Evolutionary conservation across 2,888 invertebrate species (phyloP).

Genomic region (Stegana nigrithorax): DNA sequence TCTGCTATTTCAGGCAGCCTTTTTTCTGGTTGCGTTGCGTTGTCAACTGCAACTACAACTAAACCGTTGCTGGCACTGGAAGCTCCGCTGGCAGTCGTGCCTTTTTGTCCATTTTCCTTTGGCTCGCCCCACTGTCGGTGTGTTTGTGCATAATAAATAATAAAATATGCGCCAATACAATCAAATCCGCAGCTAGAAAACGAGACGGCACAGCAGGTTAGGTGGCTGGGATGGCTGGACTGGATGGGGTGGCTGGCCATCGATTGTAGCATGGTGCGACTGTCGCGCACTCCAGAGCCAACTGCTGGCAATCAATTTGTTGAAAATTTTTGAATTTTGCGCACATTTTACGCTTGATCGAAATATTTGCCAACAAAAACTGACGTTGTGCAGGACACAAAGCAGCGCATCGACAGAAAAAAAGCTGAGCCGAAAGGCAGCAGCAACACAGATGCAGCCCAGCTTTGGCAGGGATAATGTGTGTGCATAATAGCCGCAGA

Average conservation of each 20-base stretch:
- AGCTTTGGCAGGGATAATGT: too few species aligned
- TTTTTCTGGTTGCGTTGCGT: slow-evolving; percentile 52
- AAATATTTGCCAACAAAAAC: slow-evolving; percentile 45
- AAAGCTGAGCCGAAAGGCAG: background rate
- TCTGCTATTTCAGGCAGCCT: slow-evolving; percentile 23
- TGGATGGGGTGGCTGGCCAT: too few species aligned
- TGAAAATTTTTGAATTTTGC: slow-evolving; percentile 60
- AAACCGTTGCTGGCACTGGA: too few species aligned
- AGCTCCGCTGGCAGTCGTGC: too few species aligned
- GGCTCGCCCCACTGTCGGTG: slow-evolving; percentile 9
- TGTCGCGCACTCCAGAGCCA: too few species aligned
- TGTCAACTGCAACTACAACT: slow-evolving; percentile 38
- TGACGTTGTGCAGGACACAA: background rate
- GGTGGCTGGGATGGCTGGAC: too few species aligned
- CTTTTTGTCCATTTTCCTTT: too few species aligned
- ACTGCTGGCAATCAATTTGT: slow-evolving; percentile 23
- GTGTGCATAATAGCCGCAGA: too few species aligned
- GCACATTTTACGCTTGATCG: slow-evolving; percentile 66
- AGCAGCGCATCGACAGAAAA: background rate
- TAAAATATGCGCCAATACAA: slow-evolving; percentile 46
- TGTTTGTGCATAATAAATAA: slow-evolving; percentile 50
- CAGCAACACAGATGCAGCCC: background rate
- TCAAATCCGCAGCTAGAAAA: slow-evolving; percentile 27
- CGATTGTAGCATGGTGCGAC: too few species aligned
- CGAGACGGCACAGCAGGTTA: too few species aligned